phyloP scores from a whole-genome alignment of 2,113 vertebrate genomes.

The Xiphophorus maculatus region DNA sequence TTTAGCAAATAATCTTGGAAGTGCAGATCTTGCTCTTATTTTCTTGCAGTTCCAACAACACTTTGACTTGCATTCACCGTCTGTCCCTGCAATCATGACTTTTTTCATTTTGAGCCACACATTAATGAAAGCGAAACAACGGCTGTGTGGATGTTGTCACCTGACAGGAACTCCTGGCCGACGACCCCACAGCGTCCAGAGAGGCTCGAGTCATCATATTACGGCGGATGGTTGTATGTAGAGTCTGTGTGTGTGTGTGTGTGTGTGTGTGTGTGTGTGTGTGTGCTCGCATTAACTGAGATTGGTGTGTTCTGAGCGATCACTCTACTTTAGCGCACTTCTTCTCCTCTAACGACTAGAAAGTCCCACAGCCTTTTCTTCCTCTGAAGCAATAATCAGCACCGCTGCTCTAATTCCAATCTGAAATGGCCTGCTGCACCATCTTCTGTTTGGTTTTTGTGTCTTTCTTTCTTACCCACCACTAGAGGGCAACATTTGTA shows the following conservation, averaged over 20 bases:
- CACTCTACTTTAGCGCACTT: slow-evolving; percentile 48
- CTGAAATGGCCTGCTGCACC: background rate
- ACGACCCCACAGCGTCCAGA: slow-evolving; percentile 91
- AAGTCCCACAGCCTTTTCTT: slow-evolving; percentile 48
- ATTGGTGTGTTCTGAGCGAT: slow-evolving; percentile 43
- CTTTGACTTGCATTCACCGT: too few species aligned
- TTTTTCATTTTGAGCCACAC: background rate
- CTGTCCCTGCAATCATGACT: background rate
- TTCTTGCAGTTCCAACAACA: background rate
- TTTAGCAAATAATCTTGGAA: too few species aligned
- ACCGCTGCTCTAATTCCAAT: slow-evolving; percentile 53
- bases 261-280: slow-evolving; percentile 26
- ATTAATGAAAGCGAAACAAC: background rate
- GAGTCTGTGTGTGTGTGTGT: slow-evolving; percentile 55
- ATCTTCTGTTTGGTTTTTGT: slow-evolving; percentile 46
- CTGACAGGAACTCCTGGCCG: slow-evolving; percentile 94
- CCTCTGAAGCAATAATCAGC: slow-evolving; percentile 58
- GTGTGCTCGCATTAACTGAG: slow-evolving; percentile 77
- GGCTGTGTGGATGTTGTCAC: slow-evolving; percentile 67
- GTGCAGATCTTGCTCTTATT: background rate
- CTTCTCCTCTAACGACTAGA: slow-evolving; percentile 39
- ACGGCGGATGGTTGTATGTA: slow-evolving; percentile 99
- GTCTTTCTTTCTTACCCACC: slow-evolving; percentile 7
- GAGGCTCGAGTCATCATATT: slow-evolving; percentile 94
- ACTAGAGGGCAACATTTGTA: slow-evolving; percentile 29